These are phyloP conservation scores for Hermaeophaga mercurialis DNA, from an alignment of 2,888 invertebrate genomes.

Conservation along the genomic window DNA sequence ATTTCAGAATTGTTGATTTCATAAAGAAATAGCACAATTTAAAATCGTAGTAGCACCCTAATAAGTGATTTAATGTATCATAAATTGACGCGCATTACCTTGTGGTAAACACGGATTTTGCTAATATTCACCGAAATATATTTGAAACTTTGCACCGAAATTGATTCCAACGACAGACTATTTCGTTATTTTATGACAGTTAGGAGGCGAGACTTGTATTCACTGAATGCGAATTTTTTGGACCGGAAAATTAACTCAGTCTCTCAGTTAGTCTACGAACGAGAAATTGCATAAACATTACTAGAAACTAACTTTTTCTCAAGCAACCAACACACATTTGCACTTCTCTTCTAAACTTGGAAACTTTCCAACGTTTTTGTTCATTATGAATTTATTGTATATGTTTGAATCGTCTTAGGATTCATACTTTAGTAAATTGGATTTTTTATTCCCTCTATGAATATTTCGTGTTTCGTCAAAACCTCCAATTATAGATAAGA, in stretches of 20 bases:
- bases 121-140: too few relatives aligned
- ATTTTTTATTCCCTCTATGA: neutral
- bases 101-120: too few relatives aligned
- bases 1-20: too few relatives aligned
- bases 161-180: constrained; percentile 6
- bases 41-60: too few relatives aligned
- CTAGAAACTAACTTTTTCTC: constrained; percentile 35
- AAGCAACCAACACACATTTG: constrained; percentile 37
- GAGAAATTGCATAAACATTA: constrained; percentile 41
- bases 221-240: constrained; percentile 35
- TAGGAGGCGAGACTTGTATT: constrained; percentile 20
- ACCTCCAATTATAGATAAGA: too few relatives aligned
- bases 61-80: too few relatives aligned
- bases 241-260: constrained; percentile 50
- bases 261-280: constrained; percentile 36
- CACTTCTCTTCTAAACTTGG: constrained; percentile 30
- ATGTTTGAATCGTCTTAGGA: neutral
- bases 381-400: constrained; percentile 18
- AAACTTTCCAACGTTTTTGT: constrained; percentile 19
- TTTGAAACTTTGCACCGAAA: constrained; percentile 3
- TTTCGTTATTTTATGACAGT: constrained; percentile 6
- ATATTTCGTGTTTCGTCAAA: too few relatives aligned
- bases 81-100: too few relatives aligned
- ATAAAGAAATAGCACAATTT: too few relatives aligned
- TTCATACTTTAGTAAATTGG: constrained; percentile 1